Conservation (phyloP, 2,797 vertebrate species). For the Pelodytes ibericus region DNA sequence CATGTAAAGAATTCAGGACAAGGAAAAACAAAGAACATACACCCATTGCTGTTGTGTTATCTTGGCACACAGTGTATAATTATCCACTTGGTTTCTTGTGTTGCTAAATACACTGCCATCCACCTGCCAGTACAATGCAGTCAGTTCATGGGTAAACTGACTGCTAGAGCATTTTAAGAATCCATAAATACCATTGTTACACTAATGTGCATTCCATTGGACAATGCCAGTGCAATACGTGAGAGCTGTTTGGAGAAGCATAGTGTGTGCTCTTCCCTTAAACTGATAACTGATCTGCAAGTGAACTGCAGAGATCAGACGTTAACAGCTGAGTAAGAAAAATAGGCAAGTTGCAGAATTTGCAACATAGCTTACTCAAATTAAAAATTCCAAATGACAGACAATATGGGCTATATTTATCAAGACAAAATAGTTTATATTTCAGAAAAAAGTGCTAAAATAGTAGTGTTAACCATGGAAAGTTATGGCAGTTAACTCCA, state of each 20-base stretch:
- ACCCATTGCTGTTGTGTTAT: conserved; percentile 12
- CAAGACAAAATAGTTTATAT: no score
- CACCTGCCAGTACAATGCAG: conserved; percentile 49
- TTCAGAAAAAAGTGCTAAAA: no score
- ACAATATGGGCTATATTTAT: no score
- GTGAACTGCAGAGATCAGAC: no score
- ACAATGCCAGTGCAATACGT: conserved; percentile 28
- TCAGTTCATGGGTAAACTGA: conserved; percentile 26
- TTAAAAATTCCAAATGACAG: no score
- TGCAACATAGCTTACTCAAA: no score
- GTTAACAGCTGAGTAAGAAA: no score
- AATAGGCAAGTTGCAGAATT: no score
- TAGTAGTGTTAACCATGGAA: no score
- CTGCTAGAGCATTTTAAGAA: conserved; percentile 20
- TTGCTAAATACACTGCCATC: conserved; percentile 30
- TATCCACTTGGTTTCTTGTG: conserved; percentile 26
- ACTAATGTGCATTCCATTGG: conserved; percentile 42
- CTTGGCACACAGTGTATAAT: conserved; percentile 20
- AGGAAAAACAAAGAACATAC: background rate
- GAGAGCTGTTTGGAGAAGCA: conserved; percentile 21
- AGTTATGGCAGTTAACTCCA: no score
- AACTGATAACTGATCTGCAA: no score
- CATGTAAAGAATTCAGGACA: conserved; percentile 2
- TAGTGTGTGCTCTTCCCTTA: no score
- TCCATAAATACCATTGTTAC: conserved; percentile 17